Percentiles rank a stretch among this genome's conserved stretches.
Conservation (phyloP, 2,113 vertebrate species). For the Actenoides lindsayi region DNA sequence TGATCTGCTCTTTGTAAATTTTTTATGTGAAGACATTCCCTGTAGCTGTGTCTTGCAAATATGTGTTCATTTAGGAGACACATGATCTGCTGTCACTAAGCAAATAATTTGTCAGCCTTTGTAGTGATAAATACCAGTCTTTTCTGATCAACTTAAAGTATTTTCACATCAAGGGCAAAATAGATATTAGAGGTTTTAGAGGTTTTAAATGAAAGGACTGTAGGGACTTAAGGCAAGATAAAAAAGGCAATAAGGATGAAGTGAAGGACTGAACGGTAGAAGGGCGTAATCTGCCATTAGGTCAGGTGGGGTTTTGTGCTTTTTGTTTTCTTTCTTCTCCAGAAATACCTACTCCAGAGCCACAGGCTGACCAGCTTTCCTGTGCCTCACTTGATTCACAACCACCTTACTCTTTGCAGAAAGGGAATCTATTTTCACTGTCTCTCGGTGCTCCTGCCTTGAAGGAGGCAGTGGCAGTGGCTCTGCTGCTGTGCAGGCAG, state of each 20-base stretch:
- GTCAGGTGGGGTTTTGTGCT: rapidly evolving
- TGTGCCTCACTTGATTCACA: background rate
- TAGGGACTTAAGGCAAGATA: background rate
- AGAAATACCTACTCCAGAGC: background rate
- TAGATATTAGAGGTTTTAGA: rapidly evolving
- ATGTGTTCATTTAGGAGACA: background rate
- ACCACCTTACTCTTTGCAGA: rapidly evolving
- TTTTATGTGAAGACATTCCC: background rate
- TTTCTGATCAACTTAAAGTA: background rate
- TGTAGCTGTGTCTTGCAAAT: background rate
- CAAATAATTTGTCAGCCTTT: background rate
- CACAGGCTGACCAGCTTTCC: background rate
- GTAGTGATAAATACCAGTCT: background rate
- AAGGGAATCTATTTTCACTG: rapidly evolving
- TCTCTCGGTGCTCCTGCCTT: rapidly evolving
- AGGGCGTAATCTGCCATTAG: background rate
- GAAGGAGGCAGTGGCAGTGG: background rate
- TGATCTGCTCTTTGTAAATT: rapidly evolving
- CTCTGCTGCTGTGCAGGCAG: background rate
- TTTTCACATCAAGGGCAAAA: background rate
- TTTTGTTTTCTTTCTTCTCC: background rate
- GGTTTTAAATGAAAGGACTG: background rate
- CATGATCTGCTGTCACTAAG: background rate
- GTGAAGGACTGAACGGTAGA: background rate
- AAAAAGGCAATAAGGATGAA: background rate